phyloP scores from a whole-genome alignment of 2,113 vertebrate genomes.

The Aegithalos caudatus region DNA sequence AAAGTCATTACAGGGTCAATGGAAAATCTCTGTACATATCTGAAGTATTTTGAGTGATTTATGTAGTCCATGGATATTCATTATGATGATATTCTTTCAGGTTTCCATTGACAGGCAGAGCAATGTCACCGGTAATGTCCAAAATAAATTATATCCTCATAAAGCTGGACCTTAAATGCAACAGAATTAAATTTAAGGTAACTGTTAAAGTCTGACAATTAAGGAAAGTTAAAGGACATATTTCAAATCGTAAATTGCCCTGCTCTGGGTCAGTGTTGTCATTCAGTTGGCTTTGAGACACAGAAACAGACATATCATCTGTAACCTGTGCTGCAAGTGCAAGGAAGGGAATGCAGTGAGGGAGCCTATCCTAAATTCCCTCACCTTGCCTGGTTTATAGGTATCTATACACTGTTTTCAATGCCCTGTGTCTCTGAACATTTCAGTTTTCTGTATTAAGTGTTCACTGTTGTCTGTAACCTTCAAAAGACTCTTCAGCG shows the following conservation, averaged over 20 bases:
- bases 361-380: neutral
- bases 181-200: slow-evolving; percentile 35
- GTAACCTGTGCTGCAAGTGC: neutral
- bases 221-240: slow-evolving; percentile 24
- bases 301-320: neutral
- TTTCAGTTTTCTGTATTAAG: neutral
- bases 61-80: slow-evolving; percentile 17
- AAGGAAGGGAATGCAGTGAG: neutral
- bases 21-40: slow-evolving; percentile 1
- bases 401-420: neutral
- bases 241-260: neutral
- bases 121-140: slow-evolving; percentile 28
- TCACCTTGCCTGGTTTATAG: neutral
- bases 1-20: slow-evolving; percentile 63
- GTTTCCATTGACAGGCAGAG: slow-evolving; percentile 35
- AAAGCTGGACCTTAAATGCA: slow-evolving; percentile 11
- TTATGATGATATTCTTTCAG: slow-evolving; percentile 19
- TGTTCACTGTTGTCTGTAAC: neutral
- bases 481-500: neutral
- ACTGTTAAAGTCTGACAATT: slow-evolving; percentile 34
- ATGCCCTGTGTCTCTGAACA: neutral
- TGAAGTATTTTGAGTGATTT: slow-evolving; percentile 40
- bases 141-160: slow-evolving; percentile 48
- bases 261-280: neutral
- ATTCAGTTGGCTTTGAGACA: neutral